Conservation (phyloP, 2,888 invertebrate species). For the Lasioglossum malachurum region DNA sequence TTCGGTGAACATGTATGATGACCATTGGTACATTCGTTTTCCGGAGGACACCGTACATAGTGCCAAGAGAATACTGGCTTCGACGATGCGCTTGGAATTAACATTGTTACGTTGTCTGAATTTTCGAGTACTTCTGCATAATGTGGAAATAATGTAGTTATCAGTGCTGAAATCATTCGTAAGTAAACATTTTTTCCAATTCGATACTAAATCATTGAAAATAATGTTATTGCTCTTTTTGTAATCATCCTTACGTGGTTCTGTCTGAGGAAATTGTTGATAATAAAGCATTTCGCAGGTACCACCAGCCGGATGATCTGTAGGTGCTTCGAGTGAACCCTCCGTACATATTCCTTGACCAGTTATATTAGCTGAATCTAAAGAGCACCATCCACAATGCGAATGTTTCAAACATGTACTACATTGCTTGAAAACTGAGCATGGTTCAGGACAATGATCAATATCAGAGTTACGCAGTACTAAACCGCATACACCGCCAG, state of each 20-base stretch:
- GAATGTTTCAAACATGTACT: slow-evolving; percentile 94
- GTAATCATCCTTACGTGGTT: slow-evolving; percentile 70
- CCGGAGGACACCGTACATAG: slow-evolving; percentile 95
- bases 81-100: slow-evolving; percentile 56
- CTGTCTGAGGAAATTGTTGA: slow-evolving; percentile 76
- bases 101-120: slow-evolving; percentile 71
- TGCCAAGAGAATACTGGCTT: slow-evolving; percentile 91
- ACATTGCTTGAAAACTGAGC: slow-evolving; percentile 93
- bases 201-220: background rate
- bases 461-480: slow-evolving; percentile 89
- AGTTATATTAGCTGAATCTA: slow-evolving; percentile 86
- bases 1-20: slow-evolving; percentile 95
- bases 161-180: slow-evolving; percentile 59
- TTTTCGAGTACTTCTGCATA: slow-evolving; percentile 61
- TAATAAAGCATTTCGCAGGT: slow-evolving; percentile 86
- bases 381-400: slow-evolving; percentile 97
- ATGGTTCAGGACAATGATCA: slow-evolving; percentile 93
- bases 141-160: slow-evolving; percentile 66
- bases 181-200: background rate
- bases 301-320: slow-evolving; percentile 88
- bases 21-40: slow-evolving; percentile 96
- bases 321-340: slow-evolving; percentile 90
- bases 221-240: background rate
- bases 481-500: slow-evolving; percentile 95
- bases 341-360: slow-evolving; percentile 95